Percentiles rank a stretch among this genome's conserved stretches.
Evolutionary conservation across 2,888 invertebrate species (phyloP).

Genomic region (Polyommatus icarus): DNA sequence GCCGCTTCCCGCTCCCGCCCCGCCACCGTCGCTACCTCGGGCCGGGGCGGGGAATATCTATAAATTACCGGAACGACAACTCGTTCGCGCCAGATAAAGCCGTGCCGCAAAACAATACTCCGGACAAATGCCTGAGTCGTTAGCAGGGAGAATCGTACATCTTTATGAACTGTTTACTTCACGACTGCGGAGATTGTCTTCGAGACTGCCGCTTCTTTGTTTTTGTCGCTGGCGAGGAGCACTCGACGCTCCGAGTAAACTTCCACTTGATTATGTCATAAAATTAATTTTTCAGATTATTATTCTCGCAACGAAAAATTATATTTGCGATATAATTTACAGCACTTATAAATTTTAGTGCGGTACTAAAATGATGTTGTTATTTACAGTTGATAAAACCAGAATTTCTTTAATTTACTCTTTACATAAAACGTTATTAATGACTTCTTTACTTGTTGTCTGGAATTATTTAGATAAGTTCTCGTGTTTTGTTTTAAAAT

Average conservation of each 20-base stretch:
- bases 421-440: conserved; percentile 11
- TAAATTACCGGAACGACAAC: conserved; percentile 78
- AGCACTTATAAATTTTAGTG: conserved; percentile 14
- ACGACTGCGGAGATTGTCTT: conserved; percentile 56
- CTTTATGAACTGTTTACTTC: conserved; percentile 71
- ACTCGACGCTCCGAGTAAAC: conserved; percentile 20
- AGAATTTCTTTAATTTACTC: conserved; percentile 6
- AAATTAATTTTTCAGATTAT: conserved; percentile 30
- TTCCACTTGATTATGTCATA: conserved; percentile 27
- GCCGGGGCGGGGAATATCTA: conserved; percentile 75
- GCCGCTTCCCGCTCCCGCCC: conserved; percentile 47
- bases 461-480: not conserved
- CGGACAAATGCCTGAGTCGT: conserved; percentile 70
- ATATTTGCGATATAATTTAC: conserved; percentile 24
- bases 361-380: conserved; percentile 19
- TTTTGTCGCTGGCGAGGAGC: conserved; percentile 21
- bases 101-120: conserved; percentile 75
- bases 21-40: conserved; percentile 56
- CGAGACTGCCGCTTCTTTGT: conserved; percentile 31
- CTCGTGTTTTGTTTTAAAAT: not conserved
- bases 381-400: conserved; percentile 26
- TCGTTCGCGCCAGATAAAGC: conserved; percentile 77
- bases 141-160: conserved; percentile 66
- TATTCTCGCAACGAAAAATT: not conserved
- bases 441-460: conserved; percentile 11